A percentile compares a stretch with the other conserved stretches of the same genome.
These are phyloP conservation scores for Eretmocerus hayati DNA, from an alignment of 2,888 invertebrate species.

Conservation along the genomic window DNA sequence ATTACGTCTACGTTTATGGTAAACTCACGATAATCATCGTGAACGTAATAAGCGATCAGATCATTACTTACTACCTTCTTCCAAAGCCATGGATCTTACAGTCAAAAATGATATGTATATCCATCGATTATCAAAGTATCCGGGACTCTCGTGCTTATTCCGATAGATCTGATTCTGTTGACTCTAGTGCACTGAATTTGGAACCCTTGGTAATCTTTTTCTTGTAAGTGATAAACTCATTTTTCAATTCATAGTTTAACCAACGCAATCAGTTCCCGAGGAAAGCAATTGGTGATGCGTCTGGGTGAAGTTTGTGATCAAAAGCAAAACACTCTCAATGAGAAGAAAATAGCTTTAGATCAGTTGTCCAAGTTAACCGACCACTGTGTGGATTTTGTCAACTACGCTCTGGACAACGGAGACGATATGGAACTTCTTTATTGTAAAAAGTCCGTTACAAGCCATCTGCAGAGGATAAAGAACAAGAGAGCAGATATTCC, in stretches of 20 bases:
- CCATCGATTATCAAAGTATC: too few species aligned
- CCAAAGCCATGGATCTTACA: too few species aligned
- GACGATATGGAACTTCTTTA: conserved; percentile 79
- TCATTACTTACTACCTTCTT: too few species aligned
- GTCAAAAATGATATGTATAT: too few species aligned
- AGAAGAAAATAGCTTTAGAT: conserved; percentile 77
- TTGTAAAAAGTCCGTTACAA: conserved; percentile 64
- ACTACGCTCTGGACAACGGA: conserved; percentile 69
- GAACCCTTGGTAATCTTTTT: background rate
- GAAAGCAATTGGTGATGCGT: conserved; percentile 73
- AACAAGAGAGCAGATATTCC: conserved; percentile 79
- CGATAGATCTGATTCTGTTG: too few species aligned
- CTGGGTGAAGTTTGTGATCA: conserved; percentile 73
- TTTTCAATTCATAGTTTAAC: conserved; percentile 55
- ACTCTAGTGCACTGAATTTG: too few species aligned
- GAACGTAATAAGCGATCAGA: too few species aligned
- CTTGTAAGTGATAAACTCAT: background rate
- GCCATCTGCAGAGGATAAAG: conserved; percentile 74
- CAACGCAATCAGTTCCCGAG: conserved; percentile 73
- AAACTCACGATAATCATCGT: too few species aligned
- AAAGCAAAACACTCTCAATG: conserved; percentile 71
- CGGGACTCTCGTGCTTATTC: too few species aligned
- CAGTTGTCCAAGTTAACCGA: conserved; percentile 78
- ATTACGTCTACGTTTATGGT: too few species aligned
- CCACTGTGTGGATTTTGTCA: conserved; percentile 81